These are phyloP conservation scores for Lepus europaeus DNA, from an alignment of 2,113 vertebrate genomes.

Conservation along the genomic window DNA sequence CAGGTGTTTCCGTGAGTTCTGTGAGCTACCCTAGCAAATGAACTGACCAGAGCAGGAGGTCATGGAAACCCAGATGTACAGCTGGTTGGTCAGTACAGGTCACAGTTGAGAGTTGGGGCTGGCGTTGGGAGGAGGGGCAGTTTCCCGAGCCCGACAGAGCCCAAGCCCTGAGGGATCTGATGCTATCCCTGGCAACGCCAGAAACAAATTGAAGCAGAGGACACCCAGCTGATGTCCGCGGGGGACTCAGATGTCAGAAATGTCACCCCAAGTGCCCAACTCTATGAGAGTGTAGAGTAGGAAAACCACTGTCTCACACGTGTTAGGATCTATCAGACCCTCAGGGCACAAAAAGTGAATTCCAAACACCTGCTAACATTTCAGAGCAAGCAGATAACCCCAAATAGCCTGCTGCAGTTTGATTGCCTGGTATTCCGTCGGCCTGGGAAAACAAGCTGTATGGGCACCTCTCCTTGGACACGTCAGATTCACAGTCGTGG, in stretches of 20 bases:
- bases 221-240: accelerated
- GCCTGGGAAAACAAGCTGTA: no score
- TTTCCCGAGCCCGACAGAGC: neutral
- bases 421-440: no score
- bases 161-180: neutral
- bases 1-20: neutral
- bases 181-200: neutral
- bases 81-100: neutral
- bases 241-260: neutral
- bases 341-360: no score
- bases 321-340: no score
- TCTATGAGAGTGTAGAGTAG: neutral
- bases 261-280: neutral
- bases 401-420: no score
- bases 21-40: neutral
- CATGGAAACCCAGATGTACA: neutral
- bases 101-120: neutral
- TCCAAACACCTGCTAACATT: no score
- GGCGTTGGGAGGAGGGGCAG: neutral
- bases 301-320: neutral
- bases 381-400: no score
- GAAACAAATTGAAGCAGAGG: neutral
- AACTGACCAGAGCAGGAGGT: neutral
- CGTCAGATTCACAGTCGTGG: no score
- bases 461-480: no score